Evolutionary conservation across 2,113 vertebrate species (phyloP), one percentile per base, ranked within the genome.

Genomic region (Zootoca vivipara): DNA sequence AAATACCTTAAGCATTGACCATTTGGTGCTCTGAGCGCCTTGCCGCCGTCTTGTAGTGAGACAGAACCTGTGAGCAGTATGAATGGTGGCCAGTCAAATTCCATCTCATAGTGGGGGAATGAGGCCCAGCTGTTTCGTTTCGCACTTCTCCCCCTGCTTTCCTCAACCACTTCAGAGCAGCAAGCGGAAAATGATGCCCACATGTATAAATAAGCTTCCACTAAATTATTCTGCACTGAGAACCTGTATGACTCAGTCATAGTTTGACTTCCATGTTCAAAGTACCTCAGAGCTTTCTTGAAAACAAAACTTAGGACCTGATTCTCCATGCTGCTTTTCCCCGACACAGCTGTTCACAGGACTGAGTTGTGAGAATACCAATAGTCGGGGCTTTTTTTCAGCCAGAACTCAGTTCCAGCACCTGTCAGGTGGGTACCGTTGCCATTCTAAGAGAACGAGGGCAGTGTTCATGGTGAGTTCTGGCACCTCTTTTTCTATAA

Each of bases 1-100:
- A 4, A 97, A 96, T 89, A 97, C 97, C 20, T 87, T 97, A 64
- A 97, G 97, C 56, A 82, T 97, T 62, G 97, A 97, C 94, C 98
- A 97, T 94, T 93, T 98, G 90, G 96, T 98, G 56, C 97, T 96
- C 88, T 97, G 95, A 96, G 72, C 8, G 16, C 18, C 56, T 75
- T 78, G 1, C 0, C 3, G 69, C 0, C 0, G 88, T 85, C 83
- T 83, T 83, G 28, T 67, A 79, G 85, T n/a, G 58, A 46, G 64
- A 40, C 38, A 86, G 82, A 83, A 24, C 0, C 0, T 33, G n/a
- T 2, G 0, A 30, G 58, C 30, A 62, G 33, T 26, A 9, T 64
- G 35, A 46, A 64, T 74, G 2, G n/a, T 42, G 38, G 70, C 15
- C 7, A 56, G 38, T 46, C 16, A 46, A 67, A 18, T 67, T 67